Conservation (phyloP, 2,888 invertebrate genomes). For the Zelleria hepariella region DNA sequence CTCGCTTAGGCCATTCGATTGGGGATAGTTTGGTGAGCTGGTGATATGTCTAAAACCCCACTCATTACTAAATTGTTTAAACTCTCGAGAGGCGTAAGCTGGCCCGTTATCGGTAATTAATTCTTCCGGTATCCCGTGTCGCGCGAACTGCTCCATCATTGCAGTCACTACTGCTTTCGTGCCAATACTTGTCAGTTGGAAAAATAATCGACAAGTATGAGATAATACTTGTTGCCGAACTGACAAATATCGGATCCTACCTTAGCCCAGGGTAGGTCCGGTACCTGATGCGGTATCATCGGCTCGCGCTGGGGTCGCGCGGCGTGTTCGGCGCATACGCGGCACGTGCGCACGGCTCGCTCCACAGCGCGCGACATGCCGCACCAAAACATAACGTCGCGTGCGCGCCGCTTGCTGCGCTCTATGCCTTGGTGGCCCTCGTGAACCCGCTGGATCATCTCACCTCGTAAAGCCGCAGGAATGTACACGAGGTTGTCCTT, state of each 20-base stretch:
- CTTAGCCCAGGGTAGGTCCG: too few relatives aligned
- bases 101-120: constrained; percentile 12
- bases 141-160: constrained; percentile 11
- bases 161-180: constrained; percentile 5
- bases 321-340: background rate
- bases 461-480: background rate
- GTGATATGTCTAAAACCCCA: constrained; percentile 1
- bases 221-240: background rate
- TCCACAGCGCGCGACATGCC: background rate
- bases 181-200: constrained; percentile 5
- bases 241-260: constrained; percentile 18
- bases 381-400: background rate
- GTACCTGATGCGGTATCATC: background rate
- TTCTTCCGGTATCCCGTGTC: constrained; percentile 12
- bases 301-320: background rate
- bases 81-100: background rate
- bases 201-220: background rate
- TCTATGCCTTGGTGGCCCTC: background rate
- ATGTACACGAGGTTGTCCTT: background rate
- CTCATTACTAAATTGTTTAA: background rate
- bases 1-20: background rate
- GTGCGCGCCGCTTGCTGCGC: background rate
- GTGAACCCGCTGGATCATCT: background rate
- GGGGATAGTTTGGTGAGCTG: background rate
- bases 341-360: background rate